Base-by-base conservation (phyloP, 2,113 vertebrate species). In the Mandrillus leucophaeus region DNA sequence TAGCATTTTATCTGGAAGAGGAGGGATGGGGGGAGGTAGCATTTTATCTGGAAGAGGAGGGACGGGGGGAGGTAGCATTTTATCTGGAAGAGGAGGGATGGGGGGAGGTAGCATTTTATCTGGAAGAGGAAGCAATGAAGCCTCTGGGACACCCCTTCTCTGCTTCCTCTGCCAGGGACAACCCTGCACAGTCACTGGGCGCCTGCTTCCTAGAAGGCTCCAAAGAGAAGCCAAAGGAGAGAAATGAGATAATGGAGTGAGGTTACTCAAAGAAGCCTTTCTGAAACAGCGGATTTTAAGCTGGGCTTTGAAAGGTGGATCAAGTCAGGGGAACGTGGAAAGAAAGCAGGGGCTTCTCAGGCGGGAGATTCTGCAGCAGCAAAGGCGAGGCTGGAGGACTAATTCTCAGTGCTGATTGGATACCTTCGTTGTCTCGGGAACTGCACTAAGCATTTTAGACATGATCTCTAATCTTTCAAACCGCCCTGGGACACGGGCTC, bases 1-100 rank as follows among this genome's bases (percentile, higher is more conserved):
- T n/a, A 85, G 72, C 70, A 25, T 88, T 93, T 90, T 76, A 45
- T 97, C 50, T 95, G 64, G 64, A 95, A 85, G 30, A 75, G 43
- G 75, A 82, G 79, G 35, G 32, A 7, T 0, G 6, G 76, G 4
- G 73, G 83, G n/a, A 89, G 70, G 40, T 18, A 85, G 72, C 61
- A 25, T 88, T 93, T 90, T 76, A 61, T 97, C 50, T 95, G 64
- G 57, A 95, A 85, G 25, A 70, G 14, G 9, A 9, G 79, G 35
- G 32, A 7, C 0, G 6, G 76, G 4, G 73, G 83, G n/a, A 89
- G 70, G 40, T 18, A 85, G 72, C 61, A 25, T 88, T 93, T 90
- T 76, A 61, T 97, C 50, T 95, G 64, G 57, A 95, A 85, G 30
- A 75, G 43, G 75, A 82, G 79, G 35, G 32, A 7, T 0, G 6